Conservation (phyloP, 2,113 vertebrate genomes). For the Eonycteris spelaea region DNA sequence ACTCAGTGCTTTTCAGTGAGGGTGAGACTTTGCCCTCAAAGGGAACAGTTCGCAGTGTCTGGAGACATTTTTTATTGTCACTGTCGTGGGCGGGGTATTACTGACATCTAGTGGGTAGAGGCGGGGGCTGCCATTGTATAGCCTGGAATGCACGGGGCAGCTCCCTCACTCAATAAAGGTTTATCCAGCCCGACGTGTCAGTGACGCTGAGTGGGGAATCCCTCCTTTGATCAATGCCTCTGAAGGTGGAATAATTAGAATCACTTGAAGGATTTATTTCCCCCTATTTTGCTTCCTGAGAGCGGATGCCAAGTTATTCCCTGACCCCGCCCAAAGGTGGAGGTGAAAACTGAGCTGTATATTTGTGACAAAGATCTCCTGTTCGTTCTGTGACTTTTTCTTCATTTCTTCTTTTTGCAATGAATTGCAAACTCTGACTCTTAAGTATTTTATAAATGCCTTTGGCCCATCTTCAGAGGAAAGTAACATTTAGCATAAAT, state of each 20-base stretch:
- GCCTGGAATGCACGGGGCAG: neutral
- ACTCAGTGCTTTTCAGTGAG: neutral
- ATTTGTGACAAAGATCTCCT: conserved; percentile 4
- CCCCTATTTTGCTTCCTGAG: neutral
- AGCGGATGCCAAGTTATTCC: neutral
- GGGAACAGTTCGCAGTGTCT: neutral
- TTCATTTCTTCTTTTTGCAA: neutral
- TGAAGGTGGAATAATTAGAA: neutral
- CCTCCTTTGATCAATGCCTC: neutral
- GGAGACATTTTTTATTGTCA: neutral
- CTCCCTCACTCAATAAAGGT: no score
- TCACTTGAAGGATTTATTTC: neutral
- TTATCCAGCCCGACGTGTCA: neutral
- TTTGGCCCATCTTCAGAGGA: neutral
- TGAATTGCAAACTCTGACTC: neutral
- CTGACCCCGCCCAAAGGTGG: neutral
- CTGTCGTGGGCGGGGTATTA: neutral
- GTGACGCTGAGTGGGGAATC: neutral
- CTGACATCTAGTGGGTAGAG: neutral
- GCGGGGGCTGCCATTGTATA: neutral
- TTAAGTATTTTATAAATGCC: conserved; percentile 9
- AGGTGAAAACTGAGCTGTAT: neutral
- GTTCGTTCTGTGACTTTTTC: neutral
- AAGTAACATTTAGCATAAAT: conserved; percentile 8
- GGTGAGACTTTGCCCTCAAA: neutral